These are phyloP conservation scores for Dicycla oo DNA, from an alignment of 2,888 invertebrate genomes.

Conservation along the genomic window DNA sequence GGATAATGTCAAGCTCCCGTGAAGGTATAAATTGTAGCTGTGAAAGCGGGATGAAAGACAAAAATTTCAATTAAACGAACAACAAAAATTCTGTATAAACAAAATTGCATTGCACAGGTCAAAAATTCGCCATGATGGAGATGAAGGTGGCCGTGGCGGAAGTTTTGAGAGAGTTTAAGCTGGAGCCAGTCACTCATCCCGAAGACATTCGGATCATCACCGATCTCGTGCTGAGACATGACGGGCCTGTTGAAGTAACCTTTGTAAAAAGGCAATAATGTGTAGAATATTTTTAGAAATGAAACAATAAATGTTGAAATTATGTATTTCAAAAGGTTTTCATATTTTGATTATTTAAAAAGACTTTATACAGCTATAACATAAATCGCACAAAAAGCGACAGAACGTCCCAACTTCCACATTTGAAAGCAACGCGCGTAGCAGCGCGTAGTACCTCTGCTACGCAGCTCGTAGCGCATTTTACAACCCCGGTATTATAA, in stretches of 20 bases:
- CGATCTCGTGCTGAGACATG: conserved; percentile 83
- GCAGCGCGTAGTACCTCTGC: conserved; percentile 10
- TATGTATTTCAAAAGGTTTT: neutral
- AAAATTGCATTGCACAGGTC: conserved; percentile 82
- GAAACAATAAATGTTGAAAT: neutral
- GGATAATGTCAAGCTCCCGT: neutral
- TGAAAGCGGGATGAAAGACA: neutral
- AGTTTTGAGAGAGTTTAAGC: conserved; percentile 85
- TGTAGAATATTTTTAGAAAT: neutral
- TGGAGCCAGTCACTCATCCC: conserved; percentile 87
- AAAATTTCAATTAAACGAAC: neutral
- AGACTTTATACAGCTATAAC: neutral
- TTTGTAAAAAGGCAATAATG: conserved; percentile 70
- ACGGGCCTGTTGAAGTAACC: conserved; percentile 80
- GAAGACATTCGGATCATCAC: conserved; percentile 78
- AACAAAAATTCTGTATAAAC: neutral
- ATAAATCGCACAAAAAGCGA: neutral
- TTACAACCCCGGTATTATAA: neutral
- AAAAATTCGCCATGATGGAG: conserved; percentile 91
- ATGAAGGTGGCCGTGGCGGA: conserved; percentile 89
- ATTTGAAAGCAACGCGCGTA: conserved; percentile 20
- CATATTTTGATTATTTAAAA: neutral
- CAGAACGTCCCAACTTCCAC: too few relatives aligned
- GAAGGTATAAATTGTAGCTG: neutral
- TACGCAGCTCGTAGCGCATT: conserved; percentile 39